phyloP scores from a whole-genome alignment of 2,797 vertebrate species.

The Dallia pectoralis region DNA sequence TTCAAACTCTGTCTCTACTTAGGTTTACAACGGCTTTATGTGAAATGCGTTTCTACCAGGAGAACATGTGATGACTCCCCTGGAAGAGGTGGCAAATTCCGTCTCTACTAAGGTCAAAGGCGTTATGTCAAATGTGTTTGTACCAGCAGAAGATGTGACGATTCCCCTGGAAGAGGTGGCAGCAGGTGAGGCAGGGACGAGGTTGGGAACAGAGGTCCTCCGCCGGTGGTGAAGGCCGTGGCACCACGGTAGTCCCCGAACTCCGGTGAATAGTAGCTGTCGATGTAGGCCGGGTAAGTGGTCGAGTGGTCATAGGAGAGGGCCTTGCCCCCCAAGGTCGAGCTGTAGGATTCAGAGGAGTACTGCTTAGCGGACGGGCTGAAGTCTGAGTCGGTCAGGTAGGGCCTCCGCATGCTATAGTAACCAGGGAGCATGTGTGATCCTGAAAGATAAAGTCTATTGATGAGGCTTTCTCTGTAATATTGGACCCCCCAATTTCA shows the following conservation, averaged over 20 bases:
- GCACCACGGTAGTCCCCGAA: slow-evolving; percentile 66
- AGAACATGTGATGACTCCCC: slow-evolving; percentile 69
- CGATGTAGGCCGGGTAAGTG: slow-evolving; percentile 68
- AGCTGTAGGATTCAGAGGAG: slow-evolving; percentile 62
- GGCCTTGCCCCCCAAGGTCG: slow-evolving; percentile 65
- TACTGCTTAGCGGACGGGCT: slow-evolving; percentile 71
- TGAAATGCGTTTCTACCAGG: slow-evolving; percentile 63
- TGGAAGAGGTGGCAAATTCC: slow-evolving; percentile 65
- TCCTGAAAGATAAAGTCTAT: slow-evolving; percentile 57
- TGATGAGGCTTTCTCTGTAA: neutral
- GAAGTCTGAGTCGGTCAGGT: slow-evolving; percentile 76
- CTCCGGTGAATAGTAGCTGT: slow-evolving; percentile 68
- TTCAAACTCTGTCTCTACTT: neutral
- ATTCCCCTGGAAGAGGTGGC: slow-evolving; percentile 70
- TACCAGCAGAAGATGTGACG: slow-evolving; percentile 74
- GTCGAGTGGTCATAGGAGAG: slow-evolving; percentile 70
- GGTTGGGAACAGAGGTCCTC: slow-evolving; percentile 67
- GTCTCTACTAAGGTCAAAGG: neutral
- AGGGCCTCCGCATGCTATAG: slow-evolving; percentile 72
- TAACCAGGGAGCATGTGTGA: slow-evolving; percentile 69
- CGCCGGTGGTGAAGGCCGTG: slow-evolving; percentile 51
- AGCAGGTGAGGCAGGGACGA: slow-evolving; percentile 72
- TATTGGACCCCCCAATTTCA: neutral
- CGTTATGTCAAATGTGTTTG: slow-evolving; percentile 13
- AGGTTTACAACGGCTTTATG: neutral